Evolutionary conservation across 2,797 vertebrate genomes (phyloP).

Genomic region (Urocyon cinereoargenteus): DNA sequence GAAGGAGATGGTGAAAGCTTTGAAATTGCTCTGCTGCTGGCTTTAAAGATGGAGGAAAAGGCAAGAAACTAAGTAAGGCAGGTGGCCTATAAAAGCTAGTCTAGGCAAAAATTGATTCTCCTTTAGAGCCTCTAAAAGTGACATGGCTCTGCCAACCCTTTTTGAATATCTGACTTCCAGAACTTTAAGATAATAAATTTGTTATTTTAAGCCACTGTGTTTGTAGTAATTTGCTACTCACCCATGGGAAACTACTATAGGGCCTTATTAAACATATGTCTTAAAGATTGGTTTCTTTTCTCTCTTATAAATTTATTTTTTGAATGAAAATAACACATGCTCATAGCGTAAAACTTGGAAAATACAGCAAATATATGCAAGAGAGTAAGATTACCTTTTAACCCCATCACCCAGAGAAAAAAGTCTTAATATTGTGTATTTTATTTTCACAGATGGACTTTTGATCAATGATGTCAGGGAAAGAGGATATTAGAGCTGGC

Average conservation of each 20-base stretch:
- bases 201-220: not conserved
- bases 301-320: not conserved
- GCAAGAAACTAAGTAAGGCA: not conserved
- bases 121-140: not conserved
- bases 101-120: not conserved
- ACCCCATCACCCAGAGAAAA: not conserved
- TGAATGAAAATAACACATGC: not conserved
- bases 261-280: not conserved
- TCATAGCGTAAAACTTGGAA: not conserved
- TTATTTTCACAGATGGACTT: constrained; percentile 37
- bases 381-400: not conserved
- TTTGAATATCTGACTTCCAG: not conserved
- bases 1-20: not conserved
- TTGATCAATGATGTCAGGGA: not conserved
- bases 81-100: not conserved
- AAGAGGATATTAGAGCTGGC: not conserved
- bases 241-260: not conserved
- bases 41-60: not conserved
- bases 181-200: not conserved
- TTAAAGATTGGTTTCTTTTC: not conserved
- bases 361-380: not conserved
- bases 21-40: not conserved
- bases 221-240: not conserved
- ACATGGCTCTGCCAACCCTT: fast-evolving
- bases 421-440: not conserved